phyloP scores from a whole-genome alignment of 2,797 vertebrate species.

The Acanthurus leucopareius region DNA sequence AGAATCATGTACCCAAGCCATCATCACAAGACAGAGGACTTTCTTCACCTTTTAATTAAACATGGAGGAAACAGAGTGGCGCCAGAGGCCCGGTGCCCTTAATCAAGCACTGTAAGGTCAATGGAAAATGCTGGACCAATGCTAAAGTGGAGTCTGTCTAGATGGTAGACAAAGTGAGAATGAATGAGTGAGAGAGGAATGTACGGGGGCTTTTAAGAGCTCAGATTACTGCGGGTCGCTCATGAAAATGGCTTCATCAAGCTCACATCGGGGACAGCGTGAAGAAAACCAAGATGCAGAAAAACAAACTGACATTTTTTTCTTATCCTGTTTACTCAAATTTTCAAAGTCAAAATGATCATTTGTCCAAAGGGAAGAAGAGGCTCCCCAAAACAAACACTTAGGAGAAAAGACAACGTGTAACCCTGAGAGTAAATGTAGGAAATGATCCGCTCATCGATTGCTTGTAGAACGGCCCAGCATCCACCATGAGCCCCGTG shows the following conservation, averaged over 20 bases:
- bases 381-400: neutral
- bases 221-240: conserved; percentile 65
- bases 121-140: conserved; percentile 67
- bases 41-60: conserved; percentile 89
- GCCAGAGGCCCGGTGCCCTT: conserved; percentile 82
- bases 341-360: conserved; percentile 7
- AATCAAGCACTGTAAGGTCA: conserved; percentile 85
- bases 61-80: conserved; percentile 80
- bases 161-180: conserved; percentile 67
- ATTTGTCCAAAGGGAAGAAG: conserved; percentile 16
- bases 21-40: conserved; percentile 79
- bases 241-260: conserved; percentile 58
- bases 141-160: conserved; percentile 65
- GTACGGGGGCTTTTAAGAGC: conserved; percentile 75
- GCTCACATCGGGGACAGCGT: conserved; percentile 25
- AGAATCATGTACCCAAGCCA: conserved; percentile 65
- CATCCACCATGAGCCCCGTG: conserved; percentile 26
- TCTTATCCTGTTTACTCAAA: too few relatives aligned
- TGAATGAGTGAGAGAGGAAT: conserved; percentile 61
- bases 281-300: conserved; percentile 32
- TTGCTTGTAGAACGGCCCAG: conserved; percentile 23
- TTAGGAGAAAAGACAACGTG: neutral
- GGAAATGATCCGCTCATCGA: conserved; percentile 23
- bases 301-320: conserved; percentile 15
- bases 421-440: neutral